Conservation (phyloP, 2,113 vertebrate species). For the Halcyon malimbica region DNA sequence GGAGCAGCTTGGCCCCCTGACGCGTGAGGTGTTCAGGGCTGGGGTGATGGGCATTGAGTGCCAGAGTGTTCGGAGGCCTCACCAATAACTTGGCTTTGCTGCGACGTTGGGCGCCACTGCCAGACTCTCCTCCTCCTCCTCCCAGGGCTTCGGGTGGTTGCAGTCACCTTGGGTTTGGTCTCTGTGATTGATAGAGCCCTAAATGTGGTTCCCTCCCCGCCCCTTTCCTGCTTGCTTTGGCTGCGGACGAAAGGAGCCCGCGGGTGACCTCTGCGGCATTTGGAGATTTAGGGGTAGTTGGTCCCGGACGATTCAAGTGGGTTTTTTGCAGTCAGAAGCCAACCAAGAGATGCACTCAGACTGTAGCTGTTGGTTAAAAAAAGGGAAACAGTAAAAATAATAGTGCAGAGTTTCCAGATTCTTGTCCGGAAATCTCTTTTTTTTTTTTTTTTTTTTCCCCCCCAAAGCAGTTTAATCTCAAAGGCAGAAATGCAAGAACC, state of each 20-base stretch:
- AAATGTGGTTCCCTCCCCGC: background rate
- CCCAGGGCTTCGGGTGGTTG: background rate
- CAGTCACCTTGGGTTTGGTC: background rate
- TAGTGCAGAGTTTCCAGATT: background rate
- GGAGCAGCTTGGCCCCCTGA: no score
- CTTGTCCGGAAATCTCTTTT: background rate
- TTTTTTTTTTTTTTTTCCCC: background rate
- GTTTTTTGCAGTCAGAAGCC: background rate
- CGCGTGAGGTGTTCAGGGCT: background rate
- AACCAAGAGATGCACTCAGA: background rate
- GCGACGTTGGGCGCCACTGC: background rate
- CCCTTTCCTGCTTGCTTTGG: background rate
- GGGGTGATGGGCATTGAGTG: rapidly evolving
- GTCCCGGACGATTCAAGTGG: background rate
- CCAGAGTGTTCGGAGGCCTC: background rate
- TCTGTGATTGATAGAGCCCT: background rate
- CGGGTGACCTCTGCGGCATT: background rate
- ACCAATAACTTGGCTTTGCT: no score
- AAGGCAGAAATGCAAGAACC: background rate
- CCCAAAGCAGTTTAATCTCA: background rate
- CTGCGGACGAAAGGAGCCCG: background rate
- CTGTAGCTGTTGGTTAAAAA: background rate
- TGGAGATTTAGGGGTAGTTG: background rate
- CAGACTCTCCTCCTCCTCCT: background rate
- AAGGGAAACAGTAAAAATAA: background rate